A percentile compares a stretch with the other conserved stretches of the same genome.
These are phyloP conservation scores for Peromyscus californicus DNA, from an alignment of 2,113 vertebrate species.

Conservation along the genomic window DNA sequence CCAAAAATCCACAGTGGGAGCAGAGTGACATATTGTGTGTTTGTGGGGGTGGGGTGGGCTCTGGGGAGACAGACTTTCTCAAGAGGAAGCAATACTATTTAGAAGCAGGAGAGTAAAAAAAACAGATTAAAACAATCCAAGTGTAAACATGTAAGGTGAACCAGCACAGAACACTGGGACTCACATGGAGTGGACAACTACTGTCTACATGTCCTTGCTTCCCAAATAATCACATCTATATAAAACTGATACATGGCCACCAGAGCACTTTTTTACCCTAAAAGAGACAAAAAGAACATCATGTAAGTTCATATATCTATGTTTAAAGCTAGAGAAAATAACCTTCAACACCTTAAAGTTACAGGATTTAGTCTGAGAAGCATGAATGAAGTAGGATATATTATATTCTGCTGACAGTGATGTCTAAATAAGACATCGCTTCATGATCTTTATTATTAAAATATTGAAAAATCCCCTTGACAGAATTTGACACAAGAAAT, in stretches of 20 bases:
- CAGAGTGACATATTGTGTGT: not conserved
- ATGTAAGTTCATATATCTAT: not conserved
- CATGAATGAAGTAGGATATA: not conserved
- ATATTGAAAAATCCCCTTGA: not conserved
- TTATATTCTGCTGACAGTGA: not conserved
- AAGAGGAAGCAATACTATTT: not conserved
- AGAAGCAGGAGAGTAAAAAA: not conserved
- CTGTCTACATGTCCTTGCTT: not conserved
- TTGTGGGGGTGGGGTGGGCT: not conserved
- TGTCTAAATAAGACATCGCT: not conserved
- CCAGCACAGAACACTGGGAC: not conserved
- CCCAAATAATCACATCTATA: not conserved
- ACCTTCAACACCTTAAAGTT: not conserved
- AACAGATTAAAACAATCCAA: constrained; percentile 2
- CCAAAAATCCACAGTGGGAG: not conserved
- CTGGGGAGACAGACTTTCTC: not conserved
- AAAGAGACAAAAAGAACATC: not conserved
- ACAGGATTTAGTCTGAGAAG: constrained; percentile 23
- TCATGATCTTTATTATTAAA: constrained; percentile 33
- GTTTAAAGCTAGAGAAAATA: constrained; percentile 51
- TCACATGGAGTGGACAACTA: not conserved
- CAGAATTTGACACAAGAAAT: not conserved
- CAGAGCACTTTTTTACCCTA: not conserved
- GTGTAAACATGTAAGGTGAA: not conserved
- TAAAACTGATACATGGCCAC: not conserved